phyloP scores from a whole-genome alignment of 2,797 vertebrate species.

The Strix occidentalis region DNA sequence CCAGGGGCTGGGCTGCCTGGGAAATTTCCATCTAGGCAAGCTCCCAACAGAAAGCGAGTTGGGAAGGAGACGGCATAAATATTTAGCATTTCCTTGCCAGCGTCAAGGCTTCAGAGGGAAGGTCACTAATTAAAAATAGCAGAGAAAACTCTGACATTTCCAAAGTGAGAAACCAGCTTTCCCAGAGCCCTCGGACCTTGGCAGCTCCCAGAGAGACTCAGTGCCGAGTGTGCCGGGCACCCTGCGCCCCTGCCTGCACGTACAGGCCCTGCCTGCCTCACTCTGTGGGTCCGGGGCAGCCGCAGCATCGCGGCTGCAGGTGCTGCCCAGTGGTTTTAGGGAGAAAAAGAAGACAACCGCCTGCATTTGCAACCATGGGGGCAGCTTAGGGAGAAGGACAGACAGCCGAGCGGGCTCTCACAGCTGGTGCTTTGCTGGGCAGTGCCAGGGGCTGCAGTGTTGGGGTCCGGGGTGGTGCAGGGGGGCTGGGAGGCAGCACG shows the following conservation, averaged over 20 bases:
- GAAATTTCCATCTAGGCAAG: neutral
- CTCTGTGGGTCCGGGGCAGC: accelerated
- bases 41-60: neutral
- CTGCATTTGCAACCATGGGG: accelerated
- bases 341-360: neutral
- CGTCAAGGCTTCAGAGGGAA: neutral
- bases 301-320: accelerated
- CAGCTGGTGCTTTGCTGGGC: neutral
- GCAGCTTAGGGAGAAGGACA: neutral
- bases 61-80: constrained; percentile 37
- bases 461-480: accelerated
- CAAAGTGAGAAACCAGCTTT: neutral
- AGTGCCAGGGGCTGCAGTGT: neutral
- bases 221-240: neutral
- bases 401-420: accelerated
- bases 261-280: accelerated
- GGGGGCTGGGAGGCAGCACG: neutral
- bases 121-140: constrained; percentile 69
- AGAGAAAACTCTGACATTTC: constrained; percentile 47
- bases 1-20: neutral
- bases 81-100: constrained; percentile 48
- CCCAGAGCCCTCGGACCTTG: neutral
- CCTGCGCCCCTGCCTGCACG: accelerated
- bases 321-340: accelerated
- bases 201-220: neutral